Base-by-base conservation (phyloP, 2,888 invertebrate species). In the Crocallis elinguaria region DNA sequence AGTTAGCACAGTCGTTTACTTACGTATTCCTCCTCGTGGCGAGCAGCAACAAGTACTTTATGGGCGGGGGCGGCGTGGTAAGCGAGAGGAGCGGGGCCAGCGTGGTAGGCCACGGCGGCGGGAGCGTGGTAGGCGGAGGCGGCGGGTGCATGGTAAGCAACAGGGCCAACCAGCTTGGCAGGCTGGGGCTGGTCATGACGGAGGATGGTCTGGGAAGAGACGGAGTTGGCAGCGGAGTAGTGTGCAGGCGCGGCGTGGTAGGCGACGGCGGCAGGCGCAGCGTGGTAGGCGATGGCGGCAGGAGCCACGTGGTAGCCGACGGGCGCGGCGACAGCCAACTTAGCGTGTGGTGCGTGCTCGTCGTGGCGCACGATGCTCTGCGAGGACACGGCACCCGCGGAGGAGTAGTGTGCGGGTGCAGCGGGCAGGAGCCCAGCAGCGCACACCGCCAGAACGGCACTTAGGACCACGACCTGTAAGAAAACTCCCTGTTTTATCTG, bases 121-220 rank as follows among this genome's bases (percentile, higher is more conserved):
- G 70, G 70, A 2, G 71, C 62, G 45, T 73, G 66, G 64, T 72
- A 69, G 35, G 69, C 62, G 21, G 71, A 66, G 14, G 73, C 66
- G 12, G 69, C 64, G 19, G 71, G 60, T 1, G 70, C 53, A 32
- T 70, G 62, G 58, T 73, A 57, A 55, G 84, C 58, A 0, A 72
- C 43, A 35, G 73, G 69, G 2, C 73, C 74, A 4, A 78, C 70
- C 41, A 69, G 58, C 16, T 71, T 71, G 67, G 78, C 62, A 11
- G 68, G 63, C 45, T 64, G 69, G 32, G 60, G 69, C 54, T 84
- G 81, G 62, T 83, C 84, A 59, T 84, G 87, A 43, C 75, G 88
- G 54, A 85, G 80, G 42, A 89, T 86, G 70, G 84, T 85, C 66
- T 92, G 92, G 11, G 89, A 84, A 16, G 85, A 86, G 16, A 88